Evolutionary conservation across 2,888 invertebrate genomes (phyloP), one percentile per base, ranked within the genome.

Genomic region (Hydraecia micacea): DNA sequence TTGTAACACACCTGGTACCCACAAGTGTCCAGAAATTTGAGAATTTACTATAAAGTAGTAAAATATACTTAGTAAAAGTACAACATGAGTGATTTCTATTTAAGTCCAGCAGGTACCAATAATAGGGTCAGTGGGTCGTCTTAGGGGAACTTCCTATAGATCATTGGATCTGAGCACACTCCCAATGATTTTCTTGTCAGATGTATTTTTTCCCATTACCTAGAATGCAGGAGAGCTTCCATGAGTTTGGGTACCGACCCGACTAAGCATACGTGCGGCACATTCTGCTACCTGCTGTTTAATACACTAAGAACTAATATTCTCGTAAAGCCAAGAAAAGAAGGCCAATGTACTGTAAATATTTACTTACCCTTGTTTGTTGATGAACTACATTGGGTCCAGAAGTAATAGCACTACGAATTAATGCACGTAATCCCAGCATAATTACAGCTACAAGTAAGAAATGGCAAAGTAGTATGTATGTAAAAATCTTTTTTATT

Each of bases 311-410:
- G 13, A 25, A 7, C 6, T 39, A 55, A 39, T 18, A 73, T 32
- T 28, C 11, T 49, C 21, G 25, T 58, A 28, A 25, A 42, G 28
- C 3, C 15, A 15, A 32, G 28, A 39, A 49, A 60, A 32, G 18
- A 42, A 42, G 4, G 25, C 25, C 25, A 39, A 21, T 62, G 42
- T 28, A 21, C 0, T 52, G 25, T 52, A 28, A 69, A 63, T 42
- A 52, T 58, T 73, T 28, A 79, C 62, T 88, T 90, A 96, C 96
- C 91, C 96, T 93, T 68, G 94, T 95, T 91, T 95, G 96, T 87
- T 94, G 95, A 73, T 89, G 87, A 72, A 94, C 32, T 76, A 94
- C 72, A 87, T 88, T 92, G 55, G 90, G 86, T 42, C 88, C 90
- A 70, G 87, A 70, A 70, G 84, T 75, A 55, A 89, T 77, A 13